Evolutionary conservation across 1,140 invertebrate genomes (phyloP).

Genomic region (Tetragnatha versicolor): DNA sequence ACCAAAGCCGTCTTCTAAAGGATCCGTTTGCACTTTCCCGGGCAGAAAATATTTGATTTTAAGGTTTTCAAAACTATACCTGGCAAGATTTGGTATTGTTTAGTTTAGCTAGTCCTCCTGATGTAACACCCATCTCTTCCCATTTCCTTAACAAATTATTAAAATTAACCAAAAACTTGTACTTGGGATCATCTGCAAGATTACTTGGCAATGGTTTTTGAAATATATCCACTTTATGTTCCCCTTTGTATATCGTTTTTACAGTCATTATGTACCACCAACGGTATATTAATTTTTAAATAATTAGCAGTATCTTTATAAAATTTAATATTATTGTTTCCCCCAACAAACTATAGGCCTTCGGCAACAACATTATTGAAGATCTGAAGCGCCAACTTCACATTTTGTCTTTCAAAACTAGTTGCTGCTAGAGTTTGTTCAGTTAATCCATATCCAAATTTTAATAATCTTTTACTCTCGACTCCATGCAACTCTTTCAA

Average conservation of each 20-base stretch:
- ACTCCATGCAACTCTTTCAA: slow-evolving; percentile 1
- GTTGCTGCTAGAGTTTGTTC: too few species aligned
- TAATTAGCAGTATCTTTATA: neutral
- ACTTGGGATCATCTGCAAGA: neutral
- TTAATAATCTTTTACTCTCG: neutral
- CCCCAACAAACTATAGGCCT: neutral
- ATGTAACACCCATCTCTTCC: neutral
- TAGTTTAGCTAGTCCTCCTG: neutral
- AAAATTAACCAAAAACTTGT: neutral
- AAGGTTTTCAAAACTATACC: neutral
- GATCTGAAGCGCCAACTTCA: too few species aligned
- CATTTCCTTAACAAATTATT: neutral
- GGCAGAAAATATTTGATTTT: neutral
- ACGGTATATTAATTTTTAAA: too few species aligned
- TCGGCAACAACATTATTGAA: neutral
- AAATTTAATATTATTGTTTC: slow-evolving; percentile 2
- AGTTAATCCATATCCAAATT: too few species aligned
- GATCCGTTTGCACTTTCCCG: neutral
- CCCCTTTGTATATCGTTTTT: neutral
- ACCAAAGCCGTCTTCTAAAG: neutral
- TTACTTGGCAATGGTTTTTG: neutral
- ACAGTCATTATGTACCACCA: too few species aligned
- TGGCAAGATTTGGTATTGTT: neutral
- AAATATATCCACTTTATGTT: neutral
- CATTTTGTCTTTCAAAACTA: too few species aligned